phyloP scores from a whole-genome alignment of 2,888 invertebrate species.

The Ochropleura plecta region DNA sequence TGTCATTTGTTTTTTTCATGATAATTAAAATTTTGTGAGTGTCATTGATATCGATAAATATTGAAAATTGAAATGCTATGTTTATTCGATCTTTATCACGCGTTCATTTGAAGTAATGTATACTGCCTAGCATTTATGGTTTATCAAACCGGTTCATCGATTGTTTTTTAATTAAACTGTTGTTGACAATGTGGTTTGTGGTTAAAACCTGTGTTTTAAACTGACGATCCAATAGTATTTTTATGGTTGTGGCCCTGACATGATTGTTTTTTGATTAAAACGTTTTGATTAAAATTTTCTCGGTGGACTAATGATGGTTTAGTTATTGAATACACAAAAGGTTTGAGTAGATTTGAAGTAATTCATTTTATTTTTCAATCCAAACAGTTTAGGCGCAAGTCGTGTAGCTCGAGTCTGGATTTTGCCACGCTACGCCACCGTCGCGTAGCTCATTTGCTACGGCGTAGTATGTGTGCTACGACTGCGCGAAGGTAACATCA shows the following conservation, averaged over 20 bases:
- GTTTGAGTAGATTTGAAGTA: no score
- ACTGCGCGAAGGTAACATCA: background rate
- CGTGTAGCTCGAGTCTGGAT: background rate
- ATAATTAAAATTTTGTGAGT: background rate
- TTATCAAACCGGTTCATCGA: conserved; percentile 29
- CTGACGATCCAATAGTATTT: background rate
- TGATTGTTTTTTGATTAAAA: background rate
- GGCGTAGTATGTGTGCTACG: conserved; percentile 35
- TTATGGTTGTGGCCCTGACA: background rate
- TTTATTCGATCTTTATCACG: conserved; percentile 31
- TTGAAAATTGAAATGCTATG: background rate
- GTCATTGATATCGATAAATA: background rate
- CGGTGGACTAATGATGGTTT: background rate
- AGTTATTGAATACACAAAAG: background rate
- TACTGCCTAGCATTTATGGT: background rate
- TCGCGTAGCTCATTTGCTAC: conserved; percentile 32
- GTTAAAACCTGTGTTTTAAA: background rate
- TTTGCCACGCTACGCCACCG: background rate
- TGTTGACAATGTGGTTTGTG: background rate
- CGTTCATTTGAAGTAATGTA: conserved; percentile 20
- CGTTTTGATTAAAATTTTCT: background rate
- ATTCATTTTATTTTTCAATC: background rate
- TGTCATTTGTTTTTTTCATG: background rate
- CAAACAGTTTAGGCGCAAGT: background rate
- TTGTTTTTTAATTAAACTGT: conserved; percentile 19